Percentiles rank a stretch among this genome's conserved stretches.
These are phyloP conservation scores for Conopomorpha cramerella DNA, from an alignment of 1,140 invertebrate species.

Conservation along the genomic window DNA sequence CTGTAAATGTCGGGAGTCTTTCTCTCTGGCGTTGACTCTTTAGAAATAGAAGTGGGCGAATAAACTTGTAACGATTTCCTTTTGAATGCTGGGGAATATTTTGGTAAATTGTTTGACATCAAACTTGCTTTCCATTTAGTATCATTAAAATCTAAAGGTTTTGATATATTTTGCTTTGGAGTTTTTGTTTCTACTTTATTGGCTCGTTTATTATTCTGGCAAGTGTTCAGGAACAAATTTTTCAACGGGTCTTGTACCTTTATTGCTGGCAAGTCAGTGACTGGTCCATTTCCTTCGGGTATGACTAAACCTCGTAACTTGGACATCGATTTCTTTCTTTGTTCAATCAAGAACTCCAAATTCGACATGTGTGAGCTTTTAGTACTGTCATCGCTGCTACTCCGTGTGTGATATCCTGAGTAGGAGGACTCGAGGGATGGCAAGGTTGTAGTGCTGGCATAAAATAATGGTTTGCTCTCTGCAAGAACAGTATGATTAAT, in stretches of 20 bases:
- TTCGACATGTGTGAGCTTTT: slow-evolving; percentile 58
- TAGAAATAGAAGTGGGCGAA: slow-evolving; percentile 46
- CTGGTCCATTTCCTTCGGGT: slow-evolving; percentile 70
- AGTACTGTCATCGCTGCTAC: slow-evolving; percentile 47
- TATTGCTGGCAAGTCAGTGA: slow-evolving; percentile 74
- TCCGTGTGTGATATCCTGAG: slow-evolving; percentile 33
- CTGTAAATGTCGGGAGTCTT: too few relatives aligned
- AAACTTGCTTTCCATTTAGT: slow-evolving; percentile 60
- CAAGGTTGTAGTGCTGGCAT: slow-evolving; percentile 45
- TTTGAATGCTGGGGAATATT: slow-evolving; percentile 85
- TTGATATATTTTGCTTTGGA: slow-evolving; percentile 18
- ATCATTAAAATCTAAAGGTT: slow-evolving; percentile 24
- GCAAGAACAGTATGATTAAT: slow-evolving; percentile 16
- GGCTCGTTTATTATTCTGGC: slow-evolving; percentile 21
- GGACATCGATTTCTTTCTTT: slow-evolving; percentile 77
- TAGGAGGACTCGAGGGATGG: slow-evolving; percentile 20
- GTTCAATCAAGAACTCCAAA: slow-evolving; percentile 73
- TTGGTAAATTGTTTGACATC: slow-evolving; percentile 65
- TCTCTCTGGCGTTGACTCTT: slow-evolving; percentile 42
- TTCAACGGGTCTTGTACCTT: slow-evolving; percentile 65
- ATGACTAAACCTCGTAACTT: slow-evolving; percentile 86
- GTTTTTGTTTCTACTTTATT: slow-evolving; percentile 19
- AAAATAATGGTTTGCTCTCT: slow-evolving; percentile 40
- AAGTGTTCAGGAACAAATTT: slow-evolving; percentile 29
- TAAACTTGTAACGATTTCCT: slow-evolving; percentile 73